Conservation (phyloP, 1,140 invertebrate species). For the Atopsyche davidsoni region DNA sequence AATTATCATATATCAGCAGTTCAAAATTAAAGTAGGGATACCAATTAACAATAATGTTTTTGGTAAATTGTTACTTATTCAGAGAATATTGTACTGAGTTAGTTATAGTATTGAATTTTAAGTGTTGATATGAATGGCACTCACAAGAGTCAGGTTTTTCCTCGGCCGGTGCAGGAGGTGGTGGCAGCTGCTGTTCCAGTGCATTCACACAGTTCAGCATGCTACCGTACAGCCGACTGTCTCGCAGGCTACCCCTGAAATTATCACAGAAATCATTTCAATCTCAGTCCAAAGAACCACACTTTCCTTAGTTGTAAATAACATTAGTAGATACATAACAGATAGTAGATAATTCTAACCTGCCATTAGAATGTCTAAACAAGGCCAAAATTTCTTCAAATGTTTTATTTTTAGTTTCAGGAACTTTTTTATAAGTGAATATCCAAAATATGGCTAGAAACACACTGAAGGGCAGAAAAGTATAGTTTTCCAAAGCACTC, state of each 20-base stretch:
- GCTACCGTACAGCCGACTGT: constrained; percentile 62
- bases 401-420: constrained; percentile 98
- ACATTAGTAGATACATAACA: not conserved
- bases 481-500: constrained; percentile 87
- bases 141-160: constrained; percentile 80
- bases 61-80: too few relatives aligned
- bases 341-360: constrained; percentile 45
- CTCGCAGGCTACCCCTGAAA: constrained; percentile 47
- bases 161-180: constrained; percentile 67
- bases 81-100: too few relatives aligned
- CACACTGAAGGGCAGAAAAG: constrained; percentile 95
- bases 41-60: too few relatives aligned
- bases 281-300: not conserved
- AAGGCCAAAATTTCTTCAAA: constrained; percentile 94
- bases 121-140: constrained; percentile 32
- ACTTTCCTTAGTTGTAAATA: not conserved
- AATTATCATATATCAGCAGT: too few relatives aligned
- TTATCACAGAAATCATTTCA: not conserved
- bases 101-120: not conserved
- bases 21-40: too few relatives aligned
- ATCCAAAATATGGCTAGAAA: constrained; percentile 94
- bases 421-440: constrained; percentile 96
- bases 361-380: constrained; percentile 81
- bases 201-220: constrained; percentile 82
- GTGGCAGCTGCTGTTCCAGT: constrained; percentile 69